These are phyloP conservation scores for Agonopterix subpropinquella DNA, from an alignment of 2,888 invertebrate genomes.

Conservation along the genomic window DNA sequence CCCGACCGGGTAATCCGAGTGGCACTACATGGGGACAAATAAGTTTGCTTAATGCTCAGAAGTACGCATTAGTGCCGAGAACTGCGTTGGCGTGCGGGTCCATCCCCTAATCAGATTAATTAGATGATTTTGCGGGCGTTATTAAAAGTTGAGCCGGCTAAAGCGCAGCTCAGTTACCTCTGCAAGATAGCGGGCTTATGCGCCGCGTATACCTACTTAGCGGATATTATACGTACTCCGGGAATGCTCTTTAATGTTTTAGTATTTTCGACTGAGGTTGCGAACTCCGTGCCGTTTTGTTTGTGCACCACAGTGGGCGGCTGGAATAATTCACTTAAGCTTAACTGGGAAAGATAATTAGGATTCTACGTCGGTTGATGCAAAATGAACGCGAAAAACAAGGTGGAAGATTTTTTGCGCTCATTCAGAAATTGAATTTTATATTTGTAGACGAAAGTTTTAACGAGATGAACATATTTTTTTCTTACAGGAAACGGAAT, in stretches of 20 bases:
- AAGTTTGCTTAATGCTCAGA: constrained; percentile 61
- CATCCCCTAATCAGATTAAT: constrained; percentile 69
- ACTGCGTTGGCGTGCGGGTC: constrained; percentile 52
- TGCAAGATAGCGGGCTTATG: constrained; percentile 68
- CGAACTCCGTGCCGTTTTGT: constrained; percentile 69
- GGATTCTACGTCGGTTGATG: constrained; percentile 73
- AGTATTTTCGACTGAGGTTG: constrained; percentile 74
- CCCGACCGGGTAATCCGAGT: constrained; percentile 47
- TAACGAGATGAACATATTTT: constrained; percentile 63
- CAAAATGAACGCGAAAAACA: constrained; percentile 73
- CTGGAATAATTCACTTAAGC: constrained; percentile 74
- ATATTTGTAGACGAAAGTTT: constrained; percentile 69
- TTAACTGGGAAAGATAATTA: constrained; percentile 76
- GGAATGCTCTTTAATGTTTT: constrained; percentile 72
- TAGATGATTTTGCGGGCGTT: constrained; percentile 70
- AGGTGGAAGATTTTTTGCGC: constrained; percentile 68
- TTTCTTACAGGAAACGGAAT: constrained; percentile 48
- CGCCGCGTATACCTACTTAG: constrained; percentile 58
- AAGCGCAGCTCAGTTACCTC: constrained; percentile 60
- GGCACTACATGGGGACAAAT: constrained; percentile 54
- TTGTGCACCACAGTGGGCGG: constrained; percentile 70
- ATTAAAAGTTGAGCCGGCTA: constrained; percentile 72
- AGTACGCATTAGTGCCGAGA: constrained; percentile 61
- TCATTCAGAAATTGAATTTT: constrained; percentile 74
- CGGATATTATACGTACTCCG: constrained; percentile 66